Percentiles rank a stretch among this genome's conserved stretches.
phyloP scores from a whole-genome alignment of 2,797 vertebrate genomes.

The Hypotaenidia philippensis region DNA sequence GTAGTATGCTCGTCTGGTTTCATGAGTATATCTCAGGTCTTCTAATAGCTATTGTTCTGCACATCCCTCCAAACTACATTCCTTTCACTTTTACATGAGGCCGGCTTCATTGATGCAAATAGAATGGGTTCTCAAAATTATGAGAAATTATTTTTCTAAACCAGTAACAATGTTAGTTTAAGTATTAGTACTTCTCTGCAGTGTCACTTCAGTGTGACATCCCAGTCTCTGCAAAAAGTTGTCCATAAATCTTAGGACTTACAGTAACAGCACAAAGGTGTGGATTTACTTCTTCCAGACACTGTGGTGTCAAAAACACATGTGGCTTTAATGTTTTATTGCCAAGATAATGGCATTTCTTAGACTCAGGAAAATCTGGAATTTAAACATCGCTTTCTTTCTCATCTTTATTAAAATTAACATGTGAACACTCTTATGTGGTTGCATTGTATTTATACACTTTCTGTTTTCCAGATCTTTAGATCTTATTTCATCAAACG shows the following conservation, averaged over 20 bases:
- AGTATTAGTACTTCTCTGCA: not conserved
- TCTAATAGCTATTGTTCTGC: not conserved
- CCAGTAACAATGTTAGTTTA: not conserved
- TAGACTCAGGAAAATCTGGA: not conserved
- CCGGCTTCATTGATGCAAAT: not conserved
- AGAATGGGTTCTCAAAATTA: not conserved
- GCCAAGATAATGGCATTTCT: not conserved
- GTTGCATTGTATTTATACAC: no score
- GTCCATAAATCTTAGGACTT: no score
- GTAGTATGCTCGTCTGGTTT: not conserved
- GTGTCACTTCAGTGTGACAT: not conserved
- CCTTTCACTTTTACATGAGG: not conserved
- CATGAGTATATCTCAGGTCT: accelerated
- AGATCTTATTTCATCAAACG: not conserved
- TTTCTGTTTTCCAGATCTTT: not conserved
- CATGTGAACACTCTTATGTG: not conserved
- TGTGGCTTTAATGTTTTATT: not conserved
- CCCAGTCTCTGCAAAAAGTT: not conserved
- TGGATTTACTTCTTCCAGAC: not conserved
- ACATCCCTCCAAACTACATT: not conserved
- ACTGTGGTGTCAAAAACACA: not conserved
- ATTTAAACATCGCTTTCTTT: not conserved
- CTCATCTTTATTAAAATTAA: not conserved
- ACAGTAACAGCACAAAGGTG: no score
- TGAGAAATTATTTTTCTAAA: not conserved